These are phyloP conservation scores for Turnix velox DNA, from an alignment of 2,113 vertebrate species.

Conservation along the genomic window DNA sequence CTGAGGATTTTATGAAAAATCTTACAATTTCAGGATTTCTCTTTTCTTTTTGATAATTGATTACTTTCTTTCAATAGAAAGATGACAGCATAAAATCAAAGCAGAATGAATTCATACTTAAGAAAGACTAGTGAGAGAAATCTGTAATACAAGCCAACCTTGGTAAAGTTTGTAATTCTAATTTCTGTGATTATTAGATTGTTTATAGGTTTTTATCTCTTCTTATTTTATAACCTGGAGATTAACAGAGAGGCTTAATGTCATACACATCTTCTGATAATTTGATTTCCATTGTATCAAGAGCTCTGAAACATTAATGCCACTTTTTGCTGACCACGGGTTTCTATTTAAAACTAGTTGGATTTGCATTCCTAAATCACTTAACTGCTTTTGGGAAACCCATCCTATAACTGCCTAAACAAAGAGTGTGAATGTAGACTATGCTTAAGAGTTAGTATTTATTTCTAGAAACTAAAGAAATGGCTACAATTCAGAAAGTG, in stretches of 20 bases:
- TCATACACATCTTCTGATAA: not conserved
- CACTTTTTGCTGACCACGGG: not conserved
- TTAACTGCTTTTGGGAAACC: not conserved
- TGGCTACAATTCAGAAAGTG: not conserved
- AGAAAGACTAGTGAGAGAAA: not conserved
- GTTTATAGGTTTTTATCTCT: not conserved
- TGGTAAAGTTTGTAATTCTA: not conserved
- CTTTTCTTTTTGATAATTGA: not conserved
- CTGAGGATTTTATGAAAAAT: not conserved
- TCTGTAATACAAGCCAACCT: not conserved
- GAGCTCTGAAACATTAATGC: not conserved
- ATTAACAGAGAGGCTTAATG: not conserved
- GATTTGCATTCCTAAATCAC: not conserved
- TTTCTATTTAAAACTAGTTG: not conserved
- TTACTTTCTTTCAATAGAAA: not conserved
- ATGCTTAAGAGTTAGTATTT: not conserved
- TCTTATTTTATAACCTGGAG: not conserved
- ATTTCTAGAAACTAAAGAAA: not conserved
- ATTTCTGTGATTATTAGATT: not conserved
- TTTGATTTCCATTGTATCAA: not conserved
- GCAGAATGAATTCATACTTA: not conserved
- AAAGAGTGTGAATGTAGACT: not conserved
- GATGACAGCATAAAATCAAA: not conserved
- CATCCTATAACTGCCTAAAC: not conserved
- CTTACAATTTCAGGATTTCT: not conserved